Evolutionary conservation across 1,140 invertebrate genomes (phyloP).

Genomic region (Hydropsyche tenuis): DNA sequence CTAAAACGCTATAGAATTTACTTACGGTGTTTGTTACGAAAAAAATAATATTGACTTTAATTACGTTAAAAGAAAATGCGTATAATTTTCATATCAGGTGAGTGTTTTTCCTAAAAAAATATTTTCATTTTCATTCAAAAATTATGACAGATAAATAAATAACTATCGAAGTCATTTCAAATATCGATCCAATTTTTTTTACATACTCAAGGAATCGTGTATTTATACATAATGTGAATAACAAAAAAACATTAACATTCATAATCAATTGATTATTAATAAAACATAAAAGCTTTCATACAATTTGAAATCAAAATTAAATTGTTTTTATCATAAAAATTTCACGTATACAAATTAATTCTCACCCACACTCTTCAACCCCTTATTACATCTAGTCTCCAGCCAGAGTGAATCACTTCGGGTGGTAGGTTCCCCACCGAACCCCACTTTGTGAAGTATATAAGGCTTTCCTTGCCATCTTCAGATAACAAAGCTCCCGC

Average conservation of each 20-base stretch:
- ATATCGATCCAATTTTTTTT: too few relatives aligned
- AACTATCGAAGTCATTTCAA: too few relatives aligned
- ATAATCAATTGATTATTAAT: too few relatives aligned
- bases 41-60: neutral
- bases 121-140: too few relatives aligned
- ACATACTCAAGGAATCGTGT: too few relatives aligned
- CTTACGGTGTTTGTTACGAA: neutral
- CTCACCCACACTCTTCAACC: constrained; percentile 1
- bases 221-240: too few relatives aligned
- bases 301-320: too few relatives aligned
- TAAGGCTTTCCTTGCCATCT: constrained; percentile 11
- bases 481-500: constrained; percentile 8
- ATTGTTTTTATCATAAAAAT: too few relatives aligned
- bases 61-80: neutral
- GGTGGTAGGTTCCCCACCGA: neutral
- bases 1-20: constrained; percentile 21
- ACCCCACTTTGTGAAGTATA: constrained; percentile 25
- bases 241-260: too few relatives aligned
- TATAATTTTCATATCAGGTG: neutral
- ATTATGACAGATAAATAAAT: too few relatives aligned
- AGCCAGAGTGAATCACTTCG: constrained; percentile 26
- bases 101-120: neutral
- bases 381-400: constrained; percentile 30
- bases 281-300: too few relatives aligned
- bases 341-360: constrained; percentile 16